phyloP scores from a whole-genome alignment of 2,797 vertebrate genomes.

The Pyrocephalus nanus region DNA sequence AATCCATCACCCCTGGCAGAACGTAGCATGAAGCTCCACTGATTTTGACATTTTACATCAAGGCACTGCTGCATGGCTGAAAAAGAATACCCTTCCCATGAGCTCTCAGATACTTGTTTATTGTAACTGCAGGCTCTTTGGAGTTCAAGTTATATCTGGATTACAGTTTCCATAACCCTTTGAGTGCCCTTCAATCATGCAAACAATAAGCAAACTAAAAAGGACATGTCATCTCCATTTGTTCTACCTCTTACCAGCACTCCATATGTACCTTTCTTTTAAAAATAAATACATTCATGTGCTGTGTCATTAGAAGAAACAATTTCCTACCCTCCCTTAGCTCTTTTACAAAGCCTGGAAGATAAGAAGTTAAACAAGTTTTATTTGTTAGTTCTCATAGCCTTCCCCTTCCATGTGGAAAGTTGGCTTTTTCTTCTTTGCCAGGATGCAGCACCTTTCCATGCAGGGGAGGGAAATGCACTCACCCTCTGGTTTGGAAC shows the following conservation, averaged over 20 bases:
- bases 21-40: neutral
- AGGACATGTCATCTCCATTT: neutral
- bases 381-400: neutral
- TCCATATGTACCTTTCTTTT: neutral
- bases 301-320: neutral
- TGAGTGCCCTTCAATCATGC: neutral
- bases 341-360: neutral
- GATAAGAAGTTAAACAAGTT: neutral
- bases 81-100: fast-evolving
- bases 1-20: neutral
- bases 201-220: neutral
- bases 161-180: neutral
- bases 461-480: neutral
- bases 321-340: neutral
- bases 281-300: neutral
- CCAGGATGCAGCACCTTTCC: neutral
- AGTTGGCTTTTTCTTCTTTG: neutral
- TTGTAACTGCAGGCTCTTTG: neutral
- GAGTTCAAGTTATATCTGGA: neutral
- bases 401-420: neutral
- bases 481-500: neutral
- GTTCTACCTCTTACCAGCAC: neutral
- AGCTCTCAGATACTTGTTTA: neutral
- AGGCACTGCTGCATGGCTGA: neutral
- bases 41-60: neutral